These are phyloP conservation scores for Mesorhabditis spiculigera DNA, from an alignment of 2,888 invertebrate species.

Conservation along the genomic window DNA sequence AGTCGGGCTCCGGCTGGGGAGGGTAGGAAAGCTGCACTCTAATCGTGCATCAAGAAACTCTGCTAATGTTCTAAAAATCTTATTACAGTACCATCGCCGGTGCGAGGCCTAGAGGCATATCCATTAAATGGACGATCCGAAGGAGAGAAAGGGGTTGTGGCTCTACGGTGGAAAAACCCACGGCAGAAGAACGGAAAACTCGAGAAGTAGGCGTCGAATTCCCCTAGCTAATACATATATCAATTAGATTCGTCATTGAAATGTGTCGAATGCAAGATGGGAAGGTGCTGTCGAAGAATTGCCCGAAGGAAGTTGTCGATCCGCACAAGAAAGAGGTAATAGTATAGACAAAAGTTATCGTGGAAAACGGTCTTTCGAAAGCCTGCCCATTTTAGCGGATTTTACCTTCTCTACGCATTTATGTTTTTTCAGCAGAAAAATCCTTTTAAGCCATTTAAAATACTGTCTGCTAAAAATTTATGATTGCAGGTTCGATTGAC, in stretches of 20 bases:
- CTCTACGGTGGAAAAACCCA: constrained; percentile 87
- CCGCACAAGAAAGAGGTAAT: constrained; percentile 31
- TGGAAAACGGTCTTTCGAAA: background rate
- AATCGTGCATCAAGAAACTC: too few species aligned
- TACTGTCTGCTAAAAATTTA: too few species aligned
- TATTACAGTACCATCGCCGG: constrained; percentile 48
- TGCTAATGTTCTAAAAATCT: too few species aligned
- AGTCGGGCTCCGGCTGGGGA: too few species aligned
- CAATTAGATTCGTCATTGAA: constrained; percentile 16
- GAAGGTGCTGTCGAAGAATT: constrained; percentile 26
- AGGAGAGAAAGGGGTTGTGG: constrained; percentile 58
- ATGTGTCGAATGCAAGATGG: constrained; percentile 31
- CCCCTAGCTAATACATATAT: constrained; percentile 12
- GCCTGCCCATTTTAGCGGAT: too few species aligned
- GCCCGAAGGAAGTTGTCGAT: constrained; percentile 29
- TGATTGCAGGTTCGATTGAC: constrained; percentile 30
- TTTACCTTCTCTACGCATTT: background rate
- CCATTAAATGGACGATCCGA: constrained; percentile 46
- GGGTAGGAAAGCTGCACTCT: too few species aligned
- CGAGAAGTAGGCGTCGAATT: constrained; percentile 74
- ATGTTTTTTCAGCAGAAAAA: too few species aligned
- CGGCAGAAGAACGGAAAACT: constrained; percentile 84
- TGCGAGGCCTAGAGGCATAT: constrained; percentile 47
- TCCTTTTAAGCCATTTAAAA: too few species aligned
- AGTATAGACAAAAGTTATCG: background rate